These are phyloP conservation scores for Cinara cedri DNA, from an alignment of 2,888 invertebrate species.

Conservation along the genomic window DNA sequence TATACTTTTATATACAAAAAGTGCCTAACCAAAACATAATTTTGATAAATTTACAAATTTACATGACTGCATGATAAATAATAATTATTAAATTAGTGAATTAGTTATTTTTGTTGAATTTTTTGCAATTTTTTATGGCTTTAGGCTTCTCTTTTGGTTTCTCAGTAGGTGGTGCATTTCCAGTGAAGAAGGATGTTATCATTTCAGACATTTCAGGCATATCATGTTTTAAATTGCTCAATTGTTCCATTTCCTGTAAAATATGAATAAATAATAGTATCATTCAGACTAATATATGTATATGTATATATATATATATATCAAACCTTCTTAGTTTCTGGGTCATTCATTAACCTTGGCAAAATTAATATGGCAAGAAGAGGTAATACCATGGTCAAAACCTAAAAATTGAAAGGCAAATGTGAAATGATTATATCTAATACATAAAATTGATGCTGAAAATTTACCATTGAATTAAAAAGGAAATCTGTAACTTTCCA, in stretches of 20 bases:
- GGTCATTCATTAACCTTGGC: slow-evolving; percentile 97
- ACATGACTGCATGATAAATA: too few species aligned
- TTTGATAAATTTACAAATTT: slow-evolving; percentile 26
- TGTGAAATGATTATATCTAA: background rate
- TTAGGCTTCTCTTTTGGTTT: slow-evolving; percentile 65
- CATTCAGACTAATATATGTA: background rate
- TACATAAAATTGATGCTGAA: background rate
- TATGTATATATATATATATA: background rate
- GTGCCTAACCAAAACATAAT: slow-evolving; percentile 22
- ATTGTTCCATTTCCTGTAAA: slow-evolving; percentile 81
- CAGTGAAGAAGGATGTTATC: slow-evolving; percentile 84
- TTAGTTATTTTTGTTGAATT: slow-evolving; percentile 60
- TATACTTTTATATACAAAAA: slow-evolving; percentile 37
- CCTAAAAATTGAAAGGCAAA: slow-evolving; percentile 63
- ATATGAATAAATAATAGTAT: slow-evolving; percentile 39
- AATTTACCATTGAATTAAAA: slow-evolving; percentile 87
- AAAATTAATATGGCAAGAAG: slow-evolving; percentile 87
- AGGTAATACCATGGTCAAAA: slow-evolving; percentile 96
- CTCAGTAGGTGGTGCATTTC: slow-evolving; percentile 65
- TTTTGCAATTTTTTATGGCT: slow-evolving; percentile 64
- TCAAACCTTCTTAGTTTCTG: slow-evolving; percentile 86
- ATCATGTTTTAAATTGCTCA: slow-evolving; percentile 80
- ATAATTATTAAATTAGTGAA: too few species aligned
- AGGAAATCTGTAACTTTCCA: slow-evolving; percentile 96
- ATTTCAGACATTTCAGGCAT: slow-evolving; percentile 96